Base-by-base conservation (phyloP, 2,888 invertebrate genomes). In the Bugulina stolonifera region DNA sequence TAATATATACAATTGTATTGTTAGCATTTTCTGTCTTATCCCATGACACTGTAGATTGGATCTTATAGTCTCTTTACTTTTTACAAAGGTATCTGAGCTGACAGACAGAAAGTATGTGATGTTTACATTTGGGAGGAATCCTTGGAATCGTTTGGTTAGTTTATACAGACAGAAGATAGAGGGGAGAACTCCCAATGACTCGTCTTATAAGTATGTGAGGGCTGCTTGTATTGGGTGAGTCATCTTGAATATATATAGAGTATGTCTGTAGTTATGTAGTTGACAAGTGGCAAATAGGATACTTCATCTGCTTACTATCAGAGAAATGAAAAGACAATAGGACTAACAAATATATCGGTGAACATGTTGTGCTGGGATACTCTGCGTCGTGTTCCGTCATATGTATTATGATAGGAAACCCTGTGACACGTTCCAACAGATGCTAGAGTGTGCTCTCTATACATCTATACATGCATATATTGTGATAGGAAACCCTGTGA, bases 161-260 rank as follows among this genome's bases (percentile, higher is more conserved):
- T 32, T 64, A n/a, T 64, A 64, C 64, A 64, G 64, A 64, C 64
- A 64, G 32, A 64, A 64, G 34, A 27, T 64, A 3, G 64, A 64
- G 34, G 64, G 64, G 3, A 2, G 29, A 3, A 2, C n/a, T 14
- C 29, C 18, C 64, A 64, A 27, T 32, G 34, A 32, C 5, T 29
- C 64, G 25, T 14, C 64, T 14, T 64, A 64, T n/a, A 64, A 27
- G 27, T 64, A 64, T 64, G 64, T 64, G 29, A 64, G 27, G 32
- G 64, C 32, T 34, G 64, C 64, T 10, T 64, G 64, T 64, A 27
- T 64, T 14, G 27, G 27, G 64, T 64, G 27, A 32, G 57, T 25
- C n/a, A n/a, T n/a, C n/a, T n/a, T n/a, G n/a, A n/a, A n/a, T n/a
- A n/a, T n/a, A n/a, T n/a, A n/a, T n/a, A n/a, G n/a, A n/a, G n/a